Base-by-base conservation (phyloP, 64 coral and sea anemone species). In the Catalaphyllia jardinei region DNA sequence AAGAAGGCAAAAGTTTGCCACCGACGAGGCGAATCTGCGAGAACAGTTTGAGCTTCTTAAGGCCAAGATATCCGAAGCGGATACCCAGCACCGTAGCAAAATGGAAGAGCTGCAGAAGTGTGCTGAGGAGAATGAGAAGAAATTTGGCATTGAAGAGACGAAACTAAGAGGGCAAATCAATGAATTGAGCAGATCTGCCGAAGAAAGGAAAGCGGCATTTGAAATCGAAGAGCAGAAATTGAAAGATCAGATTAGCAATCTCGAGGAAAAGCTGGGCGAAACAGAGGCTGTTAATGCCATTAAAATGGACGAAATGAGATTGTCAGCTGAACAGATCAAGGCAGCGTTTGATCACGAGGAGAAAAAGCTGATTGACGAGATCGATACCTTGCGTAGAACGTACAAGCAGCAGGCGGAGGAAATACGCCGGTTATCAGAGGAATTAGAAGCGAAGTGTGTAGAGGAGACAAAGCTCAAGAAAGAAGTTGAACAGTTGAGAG, bases 221-320 rank as follows among this genome's bases (percentile, higher is more conserved):
- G 67, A 72, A 75, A 54, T 82, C 33, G 62, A 60, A 59, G 63
- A 86, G 57, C 74, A 62, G 25, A 89, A 89, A 46, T 49, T 94
- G 31, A 76, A 62, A 87, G 82, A 88, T 11, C 88, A 94, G 63
- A 79, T 91, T 51, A 28, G 31, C 29, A 52, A 31, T 22, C 35
- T 99, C 13, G 93, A 99, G 78, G 91, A 99, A 85, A 93, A 90
- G 67, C 87, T 80, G 4, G 54, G 72, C 4, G 89, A 91, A 82
- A 75, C 69, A 13, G 89, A 91, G 71, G 72, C 79, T 18, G 89
- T 83, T n/a, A 84, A 95, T 77, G 11, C 31, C 27, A 93, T 88
- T 74, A 90, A 94, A 87, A 72, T 92, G 22, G 83, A 89, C 14
- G 60, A 74, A 51, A 71, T 95, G 24, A 76, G 73, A 87, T 72